Percentiles rank a stretch among this genome's conserved stretches.
These are phyloP conservation scores for Drosophila gunungcola DNA, from an alignment of 1,140 invertebrate species.

Conservation along the genomic window DNA sequence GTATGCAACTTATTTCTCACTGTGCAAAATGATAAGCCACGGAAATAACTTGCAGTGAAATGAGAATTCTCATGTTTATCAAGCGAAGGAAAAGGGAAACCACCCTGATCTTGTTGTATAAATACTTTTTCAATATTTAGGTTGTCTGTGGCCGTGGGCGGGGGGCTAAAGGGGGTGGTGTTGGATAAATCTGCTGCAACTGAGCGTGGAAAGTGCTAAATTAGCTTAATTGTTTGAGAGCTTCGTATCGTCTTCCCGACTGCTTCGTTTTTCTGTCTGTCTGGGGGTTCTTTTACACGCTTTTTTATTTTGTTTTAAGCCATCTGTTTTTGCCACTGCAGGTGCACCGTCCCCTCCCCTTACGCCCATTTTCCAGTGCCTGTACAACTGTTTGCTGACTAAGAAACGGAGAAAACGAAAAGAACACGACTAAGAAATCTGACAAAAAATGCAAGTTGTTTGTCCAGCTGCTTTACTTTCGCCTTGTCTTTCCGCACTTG, in stretches of 20 bases:
- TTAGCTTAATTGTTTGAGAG: slow-evolving; percentile 12
- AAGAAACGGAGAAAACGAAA: slow-evolving; percentile 2
- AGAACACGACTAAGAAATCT: slow-evolving; percentile 23
- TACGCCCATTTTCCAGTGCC: slow-evolving; percentile 9
- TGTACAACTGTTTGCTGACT: slow-evolving; percentile 37
- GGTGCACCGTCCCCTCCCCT: slow-evolving; percentile 8
- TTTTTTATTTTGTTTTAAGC: not conserved
- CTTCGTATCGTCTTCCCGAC: slow-evolving; percentile 8
- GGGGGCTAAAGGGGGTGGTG: not conserved
- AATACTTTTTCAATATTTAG: slow-evolving; percentile 28
- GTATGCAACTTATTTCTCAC: not conserved
- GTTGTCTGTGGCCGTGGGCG: not conserved
- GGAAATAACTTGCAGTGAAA: not conserved
- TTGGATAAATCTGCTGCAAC: slow-evolving; percentile 1
- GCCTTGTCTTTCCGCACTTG: slow-evolving; percentile 42
- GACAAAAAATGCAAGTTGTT: slow-evolving; percentile 49
- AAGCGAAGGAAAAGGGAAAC: not conserved
- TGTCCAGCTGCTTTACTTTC: slow-evolving; percentile 60
- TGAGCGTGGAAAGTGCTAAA: slow-evolving; percentile 24
- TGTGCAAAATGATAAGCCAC: not conserved
- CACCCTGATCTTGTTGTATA: slow-evolving; percentile 27
- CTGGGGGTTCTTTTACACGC: not conserved
- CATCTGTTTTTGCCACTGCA: slow-evolving; percentile 13
- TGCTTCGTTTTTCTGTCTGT: not conserved
- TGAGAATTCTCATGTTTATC: slow-evolving; percentile 4